A percentile compares a stretch with the other conserved stretches of the same genome.
phyloP scores from a whole-genome alignment of 2,888 invertebrate genomes.

The Agrochola lota region DNA sequence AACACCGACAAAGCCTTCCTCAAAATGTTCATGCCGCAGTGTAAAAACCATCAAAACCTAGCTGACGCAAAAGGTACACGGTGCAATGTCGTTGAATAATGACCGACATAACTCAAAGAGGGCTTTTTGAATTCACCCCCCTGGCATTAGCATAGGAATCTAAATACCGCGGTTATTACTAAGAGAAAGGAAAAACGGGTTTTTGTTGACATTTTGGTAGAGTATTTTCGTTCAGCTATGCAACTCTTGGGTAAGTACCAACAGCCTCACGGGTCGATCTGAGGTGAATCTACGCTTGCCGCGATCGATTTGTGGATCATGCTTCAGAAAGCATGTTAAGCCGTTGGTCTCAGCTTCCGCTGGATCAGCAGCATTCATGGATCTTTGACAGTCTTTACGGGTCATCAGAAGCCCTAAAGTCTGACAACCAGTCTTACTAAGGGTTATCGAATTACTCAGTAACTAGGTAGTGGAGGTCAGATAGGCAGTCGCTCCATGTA shows the following conservation, averaged over 20 bases:
- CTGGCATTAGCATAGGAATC: constrained; percentile 61
- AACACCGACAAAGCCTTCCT: constrained; percentile 20
- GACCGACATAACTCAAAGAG: constrained; percentile 57
- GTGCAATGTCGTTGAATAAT: constrained; percentile 62
- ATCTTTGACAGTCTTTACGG: neutral
- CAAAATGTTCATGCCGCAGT: constrained; percentile 42
- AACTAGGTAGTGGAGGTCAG: neutral
- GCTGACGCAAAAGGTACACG: constrained; percentile 34
- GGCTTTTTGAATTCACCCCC: constrained; percentile 56
- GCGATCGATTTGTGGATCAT: neutral
- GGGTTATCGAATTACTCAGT: neutral
- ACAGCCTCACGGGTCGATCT: neutral
- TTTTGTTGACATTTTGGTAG: constrained; percentile 13
- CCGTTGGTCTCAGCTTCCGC: too few species aligned
- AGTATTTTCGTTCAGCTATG: neutral
- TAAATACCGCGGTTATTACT: constrained; percentile 25
- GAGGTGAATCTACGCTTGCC: neutral
- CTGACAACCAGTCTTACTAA: neutral
- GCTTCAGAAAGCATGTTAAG: neutral
- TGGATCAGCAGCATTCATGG: too few species aligned
- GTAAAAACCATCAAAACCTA: constrained; percentile 43
- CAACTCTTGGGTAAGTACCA: neutral
- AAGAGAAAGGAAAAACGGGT: neutral
- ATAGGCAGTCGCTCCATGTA: too few species aligned
- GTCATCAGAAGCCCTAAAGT: neutral